These are phyloP conservation scores for Onychomys torridus DNA, from an alignment of 2,797 vertebrate species.

Conservation along the genomic window DNA sequence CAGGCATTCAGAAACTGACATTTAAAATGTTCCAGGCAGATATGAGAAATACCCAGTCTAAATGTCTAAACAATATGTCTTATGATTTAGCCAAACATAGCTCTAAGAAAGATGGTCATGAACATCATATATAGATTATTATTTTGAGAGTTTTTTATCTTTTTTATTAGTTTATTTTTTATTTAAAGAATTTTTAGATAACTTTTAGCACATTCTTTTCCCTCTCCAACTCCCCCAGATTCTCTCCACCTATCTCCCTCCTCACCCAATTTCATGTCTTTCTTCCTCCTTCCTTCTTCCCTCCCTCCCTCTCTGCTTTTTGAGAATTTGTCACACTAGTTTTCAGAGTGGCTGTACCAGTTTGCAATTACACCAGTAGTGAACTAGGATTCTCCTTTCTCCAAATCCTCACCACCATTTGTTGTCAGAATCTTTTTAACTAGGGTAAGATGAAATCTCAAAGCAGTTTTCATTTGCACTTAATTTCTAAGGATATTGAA, in stretches of 20 bases:
- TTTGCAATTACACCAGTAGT: too few species aligned
- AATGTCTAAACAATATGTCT: background rate
- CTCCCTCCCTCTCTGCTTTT: too few species aligned
- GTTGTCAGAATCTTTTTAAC: background rate
- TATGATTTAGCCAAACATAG: background rate
- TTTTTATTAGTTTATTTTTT: background rate
- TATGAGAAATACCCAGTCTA: background rate
- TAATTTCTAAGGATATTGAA: background rate
- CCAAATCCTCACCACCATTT: background rate
- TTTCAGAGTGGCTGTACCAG: background rate
- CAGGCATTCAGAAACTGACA: background rate
- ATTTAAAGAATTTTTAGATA: background rate
- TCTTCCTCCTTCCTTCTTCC: background rate
- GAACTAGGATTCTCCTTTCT: background rate
- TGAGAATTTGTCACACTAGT: background rate
- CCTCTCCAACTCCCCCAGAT: background rate
- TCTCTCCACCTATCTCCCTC: background rate
- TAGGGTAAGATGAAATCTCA: background rate
- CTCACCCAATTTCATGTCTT: background rate
- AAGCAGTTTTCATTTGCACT: background rate
- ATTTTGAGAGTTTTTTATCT: background rate
- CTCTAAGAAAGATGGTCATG: background rate
- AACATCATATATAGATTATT: background rate
- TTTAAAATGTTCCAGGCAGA: background rate
- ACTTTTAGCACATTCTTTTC: background rate